Evolutionary conservation across 2,113 vertebrate species (phyloP).

Genomic region (Vombatus ursinus): DNA sequence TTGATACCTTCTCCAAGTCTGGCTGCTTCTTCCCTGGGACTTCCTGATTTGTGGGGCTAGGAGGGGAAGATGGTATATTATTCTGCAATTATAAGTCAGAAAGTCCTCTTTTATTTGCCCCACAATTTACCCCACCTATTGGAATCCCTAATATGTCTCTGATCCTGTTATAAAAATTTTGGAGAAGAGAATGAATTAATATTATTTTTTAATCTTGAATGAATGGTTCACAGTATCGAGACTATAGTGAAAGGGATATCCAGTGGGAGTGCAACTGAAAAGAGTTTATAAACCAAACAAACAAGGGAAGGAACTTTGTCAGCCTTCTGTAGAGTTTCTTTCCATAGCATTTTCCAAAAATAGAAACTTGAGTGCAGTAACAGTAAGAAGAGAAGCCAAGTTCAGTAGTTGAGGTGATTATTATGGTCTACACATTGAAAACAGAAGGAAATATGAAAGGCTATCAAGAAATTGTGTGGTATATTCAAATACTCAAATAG

Average conservation of each 20-base stretch:
- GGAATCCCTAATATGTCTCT: not conserved
- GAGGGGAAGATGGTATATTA: not conserved
- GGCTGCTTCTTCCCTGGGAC: not conserved
- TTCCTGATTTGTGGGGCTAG: not conserved
- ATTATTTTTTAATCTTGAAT: not conserved
- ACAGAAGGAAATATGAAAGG: not conserved
- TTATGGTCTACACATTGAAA: not conserved
- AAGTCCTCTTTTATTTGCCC: not conserved
- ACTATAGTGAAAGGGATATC: not conserved
- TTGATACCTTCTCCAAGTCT: not conserved
- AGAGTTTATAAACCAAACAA: not conserved
- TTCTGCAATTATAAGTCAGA: not conserved
- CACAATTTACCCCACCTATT: not conserved
- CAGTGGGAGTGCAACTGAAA: not conserved
- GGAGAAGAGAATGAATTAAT: not conserved
- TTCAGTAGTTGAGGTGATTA: not conserved
- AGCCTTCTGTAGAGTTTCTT: not conserved
- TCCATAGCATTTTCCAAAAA: not conserved
- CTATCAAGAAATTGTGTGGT: not conserved
- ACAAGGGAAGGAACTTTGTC: not conserved
- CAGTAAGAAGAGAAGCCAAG: not conserved
- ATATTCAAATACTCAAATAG: not conserved
- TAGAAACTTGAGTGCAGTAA: not conserved
- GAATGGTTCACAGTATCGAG: not conserved
- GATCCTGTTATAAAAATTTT: not conserved